A percentile compares a stretch with the other conserved stretches of the same genome.
Evolutionary conservation across 2,797 vertebrate species (phyloP).

Genomic region (Chelon labrosus): DNA sequence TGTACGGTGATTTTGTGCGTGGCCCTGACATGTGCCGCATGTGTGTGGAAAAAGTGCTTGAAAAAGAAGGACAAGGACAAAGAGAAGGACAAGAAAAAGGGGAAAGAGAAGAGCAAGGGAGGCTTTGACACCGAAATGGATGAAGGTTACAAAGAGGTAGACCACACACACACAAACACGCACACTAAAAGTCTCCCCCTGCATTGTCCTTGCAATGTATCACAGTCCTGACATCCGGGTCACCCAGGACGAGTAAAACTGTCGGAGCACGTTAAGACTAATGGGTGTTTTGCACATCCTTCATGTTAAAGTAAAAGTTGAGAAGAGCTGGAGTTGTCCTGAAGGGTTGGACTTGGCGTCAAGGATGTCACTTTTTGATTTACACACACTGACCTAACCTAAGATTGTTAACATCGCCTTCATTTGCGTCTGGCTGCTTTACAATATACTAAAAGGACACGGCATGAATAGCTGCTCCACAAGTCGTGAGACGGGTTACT

Average conservation of each 20-base stretch:
- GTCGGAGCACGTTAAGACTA: constrained; percentile 56
- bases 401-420: neutral
- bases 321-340: constrained; percentile 16
- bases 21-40: constrained; percentile 90
- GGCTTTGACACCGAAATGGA: constrained; percentile 80
- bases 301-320: constrained; percentile 28
- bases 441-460: constrained; percentile 2
- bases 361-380: constrained; percentile 23
- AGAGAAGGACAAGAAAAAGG: constrained; percentile 90
- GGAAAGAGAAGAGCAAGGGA: constrained; percentile 80
- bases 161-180: constrained; percentile 22
- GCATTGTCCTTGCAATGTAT: constrained; percentile 69
- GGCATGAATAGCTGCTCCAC: constrained; percentile 23
- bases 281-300: constrained; percentile 49
- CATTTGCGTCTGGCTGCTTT: constrained; percentile 13
- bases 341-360: constrained; percentile 1
- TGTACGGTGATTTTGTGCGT: constrained; percentile 90
- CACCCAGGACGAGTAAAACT: constrained; percentile 54
- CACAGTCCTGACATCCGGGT: constrained; percentile 59
- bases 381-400: constrained; percentile 7
- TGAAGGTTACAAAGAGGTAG: constrained; percentile 74
- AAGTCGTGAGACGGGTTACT: constrained; percentile 22
- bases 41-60: constrained; percentile 94
- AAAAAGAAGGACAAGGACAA: constrained; percentile 98
- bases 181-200: constrained; percentile 19